Evolutionary conservation across 2,113 vertebrate species (phyloP).

Genomic region (Lontra canadensis): DNA sequence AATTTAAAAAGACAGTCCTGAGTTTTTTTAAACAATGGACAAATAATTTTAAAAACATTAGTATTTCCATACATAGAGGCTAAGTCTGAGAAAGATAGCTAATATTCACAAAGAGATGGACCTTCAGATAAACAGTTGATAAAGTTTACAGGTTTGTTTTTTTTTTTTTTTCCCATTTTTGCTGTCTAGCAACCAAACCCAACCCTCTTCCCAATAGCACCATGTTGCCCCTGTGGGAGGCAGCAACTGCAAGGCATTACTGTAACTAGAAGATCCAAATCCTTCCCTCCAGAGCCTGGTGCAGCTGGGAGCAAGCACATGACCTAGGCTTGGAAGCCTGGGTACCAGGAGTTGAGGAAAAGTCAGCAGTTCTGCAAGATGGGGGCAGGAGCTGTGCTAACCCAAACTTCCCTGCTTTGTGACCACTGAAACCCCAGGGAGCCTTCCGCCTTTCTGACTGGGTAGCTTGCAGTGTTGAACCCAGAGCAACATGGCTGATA

Average conservation of each 20-base stretch:
- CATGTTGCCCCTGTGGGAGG: neutral
- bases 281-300: neutral
- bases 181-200: neutral
- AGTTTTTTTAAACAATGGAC: neutral
- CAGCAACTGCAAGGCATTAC: neutral
- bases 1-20: neutral
- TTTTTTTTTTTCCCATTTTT: neutral
- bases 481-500: neutral
- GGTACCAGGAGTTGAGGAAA: neutral
- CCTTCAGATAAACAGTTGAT: neutral
- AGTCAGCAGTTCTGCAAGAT: neutral
- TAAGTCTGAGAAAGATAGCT: neutral
- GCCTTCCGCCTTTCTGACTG: neutral
- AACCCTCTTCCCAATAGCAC: neutral
- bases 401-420: neutral
- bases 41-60: constrained; percentile 15
- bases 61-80: neutral
- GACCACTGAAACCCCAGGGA: neutral
- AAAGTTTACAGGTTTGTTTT: neutral
- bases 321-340: neutral
- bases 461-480: neutral
- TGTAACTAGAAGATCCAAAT: neutral
- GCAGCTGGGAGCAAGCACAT: neutral
- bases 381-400: neutral
- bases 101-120: neutral